Base-by-base conservation (phyloP, 1,140 invertebrate genomes). In the Rhagoletis zephyria region DNA sequence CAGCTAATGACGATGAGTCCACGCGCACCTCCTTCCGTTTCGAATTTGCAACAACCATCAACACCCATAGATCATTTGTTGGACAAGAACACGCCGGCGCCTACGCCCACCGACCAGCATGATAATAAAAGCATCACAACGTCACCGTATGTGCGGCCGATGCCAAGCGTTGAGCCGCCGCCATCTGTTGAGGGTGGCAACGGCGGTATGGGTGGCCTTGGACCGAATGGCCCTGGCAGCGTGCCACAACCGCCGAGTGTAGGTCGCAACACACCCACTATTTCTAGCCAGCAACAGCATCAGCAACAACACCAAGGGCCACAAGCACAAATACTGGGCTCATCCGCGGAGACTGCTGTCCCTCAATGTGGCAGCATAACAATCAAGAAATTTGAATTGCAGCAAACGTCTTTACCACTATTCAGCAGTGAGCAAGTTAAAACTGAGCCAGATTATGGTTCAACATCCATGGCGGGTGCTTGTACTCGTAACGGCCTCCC, bases 81-180 rank as follows among this genome's bases (percentile, higher is more conserved):
- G 87, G 92, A 93, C 88, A 93, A 93, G 89, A 93, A 93, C 87
- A 93, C 92, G 42, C 92, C 92, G 42, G 92, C 92, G 30, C 92
- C 92, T 1, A 93, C 92, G 87, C 92, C 92, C 7, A 93, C 92
- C 51, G 92, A 93, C 90, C 92, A 93, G 87, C 92, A 93, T 63
- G 92, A 93, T 61, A 93, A 86, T 87, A 93, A 93, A 85, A 93
- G 92, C 87, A 91, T 92, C 30, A 93, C 92, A 40, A 92, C 92
- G 60, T 93, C 92, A 4, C 92, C 92, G 0, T 93, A 93, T 89
- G 90, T 93, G 3, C 91, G 91, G 77, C 92, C 92, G 61, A 90
- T 90, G 85, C 91, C 92, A 63, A 92, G 92, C 87, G 92, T 93
- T 7, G 92, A 93, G 87, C 90, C 92, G 10, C 91, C 92, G 19